phyloP scores from a whole-genome alignment of 2,797 vertebrate genomes.

The Leptatherina wallacei region DNA sequence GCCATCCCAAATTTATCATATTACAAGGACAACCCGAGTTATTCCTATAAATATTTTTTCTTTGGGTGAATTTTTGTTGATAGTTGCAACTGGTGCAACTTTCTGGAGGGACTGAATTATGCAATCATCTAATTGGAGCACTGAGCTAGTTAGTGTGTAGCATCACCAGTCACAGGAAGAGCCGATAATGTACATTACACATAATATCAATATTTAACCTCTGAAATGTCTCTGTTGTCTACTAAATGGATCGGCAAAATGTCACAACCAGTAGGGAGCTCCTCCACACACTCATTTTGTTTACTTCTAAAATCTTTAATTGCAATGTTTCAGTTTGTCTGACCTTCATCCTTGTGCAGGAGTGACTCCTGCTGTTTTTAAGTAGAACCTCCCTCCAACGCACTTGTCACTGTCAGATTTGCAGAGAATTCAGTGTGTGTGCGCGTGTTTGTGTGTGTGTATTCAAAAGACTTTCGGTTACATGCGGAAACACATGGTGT shows the following conservation, averaged over 20 bases:
- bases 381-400: background rate
- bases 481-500: background rate
- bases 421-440: background rate
- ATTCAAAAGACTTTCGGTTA: background rate
- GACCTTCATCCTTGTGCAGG: background rate
- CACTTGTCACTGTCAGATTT: background rate
- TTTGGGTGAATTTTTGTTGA: too few species aligned
- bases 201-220: background rate
- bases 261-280: background rate
- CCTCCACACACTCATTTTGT: background rate
- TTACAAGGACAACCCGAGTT: too few species aligned
- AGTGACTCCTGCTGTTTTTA: slow-evolving; percentile 3
- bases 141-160: background rate
- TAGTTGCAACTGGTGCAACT: too few species aligned
- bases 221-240: background rate
- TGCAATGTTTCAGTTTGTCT: background rate
- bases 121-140: background rate
- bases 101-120: background rate
- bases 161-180: background rate
- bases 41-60: too few species aligned
- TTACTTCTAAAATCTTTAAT: slow-evolving; percentile 10
- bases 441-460: background rate
- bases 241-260: background rate
- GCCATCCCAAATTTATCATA: too few species aligned
- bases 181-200: background rate